Conservation (phyloP, 2,888 invertebrate genomes). For the Clitarchus hookeri region DNA sequence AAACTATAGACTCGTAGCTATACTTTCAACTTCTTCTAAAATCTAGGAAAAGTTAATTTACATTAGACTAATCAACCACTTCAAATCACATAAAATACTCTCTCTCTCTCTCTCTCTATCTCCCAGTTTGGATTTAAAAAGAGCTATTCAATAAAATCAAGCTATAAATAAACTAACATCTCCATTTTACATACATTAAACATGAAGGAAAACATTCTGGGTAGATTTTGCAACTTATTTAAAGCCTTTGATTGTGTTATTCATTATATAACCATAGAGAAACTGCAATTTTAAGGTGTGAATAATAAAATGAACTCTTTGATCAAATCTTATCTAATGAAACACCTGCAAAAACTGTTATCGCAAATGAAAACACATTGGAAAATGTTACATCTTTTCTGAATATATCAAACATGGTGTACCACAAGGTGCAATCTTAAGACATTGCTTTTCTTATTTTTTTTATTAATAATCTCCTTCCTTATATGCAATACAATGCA, state of each 20-base stretch:
- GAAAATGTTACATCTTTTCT: background rate
- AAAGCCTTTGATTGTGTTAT: constrained; percentile 38
- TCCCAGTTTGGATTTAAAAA: too few relatives aligned
- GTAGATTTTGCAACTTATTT: background rate
- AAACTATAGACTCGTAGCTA: too few relatives aligned
- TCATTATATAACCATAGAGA: background rate
- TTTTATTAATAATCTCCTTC: background rate
- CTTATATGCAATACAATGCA: background rate
- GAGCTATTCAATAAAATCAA: too few relatives aligned
- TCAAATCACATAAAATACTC: too few relatives aligned
- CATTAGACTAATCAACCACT: too few relatives aligned
- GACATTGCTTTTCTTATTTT: background rate
- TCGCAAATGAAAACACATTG: background rate
- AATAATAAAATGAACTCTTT: background rate
- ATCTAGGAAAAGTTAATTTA: too few relatives aligned
- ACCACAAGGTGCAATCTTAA: background rate
- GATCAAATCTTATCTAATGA: background rate
- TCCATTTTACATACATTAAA: background rate
- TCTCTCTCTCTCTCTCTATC: too few relatives aligned
- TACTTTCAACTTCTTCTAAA: too few relatives aligned
- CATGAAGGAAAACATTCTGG: background rate
- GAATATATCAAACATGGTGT: background rate
- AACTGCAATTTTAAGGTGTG: background rate
- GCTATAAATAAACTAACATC: too few relatives aligned
- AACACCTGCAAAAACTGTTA: background rate